These are phyloP conservation scores for Rhinichthys klamathensis DNA, from an alignment of 2,113 vertebrate genomes.

Conservation along the genomic window DNA sequence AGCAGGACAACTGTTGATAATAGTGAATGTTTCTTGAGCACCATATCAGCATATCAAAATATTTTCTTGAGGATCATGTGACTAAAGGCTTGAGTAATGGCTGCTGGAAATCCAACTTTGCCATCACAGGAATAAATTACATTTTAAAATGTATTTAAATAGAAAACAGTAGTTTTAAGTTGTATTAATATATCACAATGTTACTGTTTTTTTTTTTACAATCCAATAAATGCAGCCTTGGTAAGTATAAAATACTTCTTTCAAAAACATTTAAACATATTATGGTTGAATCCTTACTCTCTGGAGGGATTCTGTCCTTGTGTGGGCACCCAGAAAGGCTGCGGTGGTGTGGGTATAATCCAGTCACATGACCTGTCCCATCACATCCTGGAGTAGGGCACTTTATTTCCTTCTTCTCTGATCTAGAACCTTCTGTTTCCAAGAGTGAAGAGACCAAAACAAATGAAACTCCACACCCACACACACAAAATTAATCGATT, in stretches of 20 bases:
- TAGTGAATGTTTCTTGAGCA: not conserved
- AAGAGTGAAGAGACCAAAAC: not conserved
- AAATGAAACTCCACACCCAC: not conserved
- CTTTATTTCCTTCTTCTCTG: conserved; percentile 95
- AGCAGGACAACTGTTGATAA: not conserved
- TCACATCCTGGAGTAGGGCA: conserved; percentile 97
- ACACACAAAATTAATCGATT: no score
- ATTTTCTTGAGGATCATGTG: not conserved
- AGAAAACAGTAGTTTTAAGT: not conserved
- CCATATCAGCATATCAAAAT: not conserved
- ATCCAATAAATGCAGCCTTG: not conserved
- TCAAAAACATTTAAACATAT: not conserved
- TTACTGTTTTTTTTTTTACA: not conserved
- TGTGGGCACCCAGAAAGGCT: conserved; percentile 98
- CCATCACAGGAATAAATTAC: not conserved
- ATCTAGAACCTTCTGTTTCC: conserved; percentile 78
- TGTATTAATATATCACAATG: not conserved
- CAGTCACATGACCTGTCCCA: conserved; percentile 94
- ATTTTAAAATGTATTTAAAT: not conserved
- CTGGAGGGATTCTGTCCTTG: conserved; percentile 97
- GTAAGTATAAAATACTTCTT: no score
- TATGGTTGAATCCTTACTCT: conserved; percentile 78
- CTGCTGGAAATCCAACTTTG: not conserved
- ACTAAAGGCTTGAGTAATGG: not conserved
- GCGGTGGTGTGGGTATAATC: conserved; percentile 95